Evolutionary conservation across 2,888 invertebrate genomes (phyloP), one percentile per base, ranked within the genome.

Genomic region (Chrysolina oricalcia): DNA sequence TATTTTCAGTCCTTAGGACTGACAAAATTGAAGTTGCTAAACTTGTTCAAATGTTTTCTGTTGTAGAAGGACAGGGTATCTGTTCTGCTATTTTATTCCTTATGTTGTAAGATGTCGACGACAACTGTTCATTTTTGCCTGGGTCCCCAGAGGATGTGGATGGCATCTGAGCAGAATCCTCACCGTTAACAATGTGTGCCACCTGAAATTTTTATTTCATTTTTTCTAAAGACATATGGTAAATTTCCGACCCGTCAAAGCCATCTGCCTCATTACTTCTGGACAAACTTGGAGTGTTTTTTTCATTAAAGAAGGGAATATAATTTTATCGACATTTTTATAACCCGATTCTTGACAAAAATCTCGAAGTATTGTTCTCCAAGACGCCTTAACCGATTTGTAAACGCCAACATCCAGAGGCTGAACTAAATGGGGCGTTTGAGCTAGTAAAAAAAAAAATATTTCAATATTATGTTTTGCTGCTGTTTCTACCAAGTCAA

Each of bases 401-500:
- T n/a, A n/a, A n/a, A n/a, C n/a, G n/a, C n/a, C n/a, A n/a, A n/a
- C n/a, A n/a, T n/a, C n/a, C n/a, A n/a, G n/a, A n/a, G n/a, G n/a
- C n/a, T n/a, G n/a, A n/a, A n/a, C n/a, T n/a, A n/a, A n/a, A n/a
- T n/a, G n/a, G n/a, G n/a, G n/a, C n/a, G n/a, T n/a, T n/a, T n/a
- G n/a, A n/a, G n/a, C n/a, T n/a, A n/a, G n/a, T n/a, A n/a, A n/a
- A n/a, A n/a, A n/a, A n/a, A n/a, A n/a, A n/a, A n/a, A n/a, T n/a
- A n/a, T n/a, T n/a, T n/a, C n/a, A n/a, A n/a, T n/a, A n/a, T n/a
- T n/a, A n/a, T n/a, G n/a, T n/a, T n/a, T n/a, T n/a, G n/a, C 17
- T 21, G 19, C 46, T 67, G 53, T 64, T 15, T 74, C 78, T 56
- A 79, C 63, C 27, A 79, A 48, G 9, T 48, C 48, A 11, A 77